Conservation (phyloP, 2,888 invertebrate genomes). For the Synergus gifuensis region DNA sequence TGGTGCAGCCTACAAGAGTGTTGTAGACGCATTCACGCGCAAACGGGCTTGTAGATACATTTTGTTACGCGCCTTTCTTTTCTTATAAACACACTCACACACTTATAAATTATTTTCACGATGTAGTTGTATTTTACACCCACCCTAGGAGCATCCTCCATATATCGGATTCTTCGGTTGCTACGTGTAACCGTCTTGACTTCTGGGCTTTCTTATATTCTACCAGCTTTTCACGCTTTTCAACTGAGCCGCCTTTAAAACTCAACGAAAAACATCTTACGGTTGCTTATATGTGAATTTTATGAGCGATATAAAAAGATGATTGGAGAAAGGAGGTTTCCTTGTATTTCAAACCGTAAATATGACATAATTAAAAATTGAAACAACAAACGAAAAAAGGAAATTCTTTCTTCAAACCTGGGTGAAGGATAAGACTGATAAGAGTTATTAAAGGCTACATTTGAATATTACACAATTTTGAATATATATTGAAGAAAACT, state of each 20-base stretch:
- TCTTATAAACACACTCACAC: conserved; percentile 18
- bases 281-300: background rate
- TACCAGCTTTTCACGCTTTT: conserved; percentile 3
- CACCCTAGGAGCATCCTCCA: conserved; percentile 21
- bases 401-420: too few species aligned
- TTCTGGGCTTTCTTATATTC: conserved; percentile 34
- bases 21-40: conserved; percentile 39
- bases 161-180: conserved; percentile 9
- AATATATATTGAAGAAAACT: background rate
- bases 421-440: too few species aligned
- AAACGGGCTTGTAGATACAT: conserved; percentile 46
- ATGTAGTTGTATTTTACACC: conserved; percentile 19
- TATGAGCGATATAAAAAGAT: background rate
- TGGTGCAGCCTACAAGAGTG: conserved; percentile 42
- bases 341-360: background rate
- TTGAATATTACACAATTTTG: too few species aligned
- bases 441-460: too few species aligned
- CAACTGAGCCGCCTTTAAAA: background rate
- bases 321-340: background rate
- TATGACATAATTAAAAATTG: background rate
- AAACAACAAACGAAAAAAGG: background rate
- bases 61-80: conserved; percentile 56
- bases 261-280: background rate
- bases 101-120: conserved; percentile 3
- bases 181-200: conserved; percentile 39